A percentile compares a stretch with the other conserved stretches of the same genome.
Conservation (phyloP, 2,888 invertebrate genomes). For the Onthophagus sagittarius region DNA sequence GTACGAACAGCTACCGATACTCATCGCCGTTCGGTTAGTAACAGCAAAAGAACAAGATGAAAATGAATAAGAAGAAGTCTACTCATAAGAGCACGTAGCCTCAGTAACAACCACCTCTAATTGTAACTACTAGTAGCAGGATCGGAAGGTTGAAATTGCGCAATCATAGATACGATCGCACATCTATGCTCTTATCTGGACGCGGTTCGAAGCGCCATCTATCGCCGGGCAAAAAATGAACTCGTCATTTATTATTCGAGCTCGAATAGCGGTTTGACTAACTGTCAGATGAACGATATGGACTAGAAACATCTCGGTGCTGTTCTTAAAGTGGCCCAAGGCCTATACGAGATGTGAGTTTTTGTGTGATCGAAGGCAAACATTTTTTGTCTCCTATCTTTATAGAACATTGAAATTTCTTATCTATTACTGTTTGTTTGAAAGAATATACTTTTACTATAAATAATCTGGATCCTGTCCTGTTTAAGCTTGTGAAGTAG, state of each 20-base stretch:
- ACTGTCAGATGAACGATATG: conserved; percentile 7
- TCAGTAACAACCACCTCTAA: not conserved
- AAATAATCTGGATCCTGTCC: not conserved
- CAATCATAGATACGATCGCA: conserved; percentile 1
- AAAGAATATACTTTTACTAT: no score
- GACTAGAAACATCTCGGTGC: not conserved
- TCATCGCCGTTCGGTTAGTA: conserved; percentile 6
- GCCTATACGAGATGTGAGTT: not conserved
- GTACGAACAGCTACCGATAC: conserved; percentile 1
- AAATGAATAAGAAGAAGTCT: not conserved
- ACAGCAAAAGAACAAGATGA: not conserved
- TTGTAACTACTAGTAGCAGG: conserved; percentile 1
- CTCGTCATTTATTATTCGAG: conserved; percentile 2
- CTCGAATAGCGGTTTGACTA: conserved; percentile 4
- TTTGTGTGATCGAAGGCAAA: not conserved
- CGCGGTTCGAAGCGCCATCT: not conserved
- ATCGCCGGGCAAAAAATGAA: not conserved
- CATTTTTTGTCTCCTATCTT: not conserved
- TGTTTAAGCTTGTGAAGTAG: not conserved
- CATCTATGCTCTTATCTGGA: not conserved
- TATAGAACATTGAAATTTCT: no score
- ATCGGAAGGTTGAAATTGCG: not conserved
- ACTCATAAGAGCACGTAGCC: not conserved
- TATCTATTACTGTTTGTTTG: no score
- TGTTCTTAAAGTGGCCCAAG: not conserved